Evolutionary conservation across 1,140 invertebrate genomes (phyloP).

Genomic region (Hylyphantes graminicola): DNA sequence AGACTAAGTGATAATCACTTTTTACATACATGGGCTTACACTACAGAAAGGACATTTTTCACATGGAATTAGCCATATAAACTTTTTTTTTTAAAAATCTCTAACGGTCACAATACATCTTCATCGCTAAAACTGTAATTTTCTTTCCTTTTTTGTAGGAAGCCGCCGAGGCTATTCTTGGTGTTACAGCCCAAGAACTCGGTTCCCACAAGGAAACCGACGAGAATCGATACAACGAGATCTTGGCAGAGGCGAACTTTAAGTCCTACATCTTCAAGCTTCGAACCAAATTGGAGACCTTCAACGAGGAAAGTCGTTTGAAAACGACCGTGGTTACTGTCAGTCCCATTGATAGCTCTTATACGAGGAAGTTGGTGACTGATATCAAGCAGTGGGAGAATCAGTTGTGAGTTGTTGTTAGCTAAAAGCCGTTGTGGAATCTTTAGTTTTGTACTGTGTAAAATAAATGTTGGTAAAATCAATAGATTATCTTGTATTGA

Average conservation of each 20-base stretch:
- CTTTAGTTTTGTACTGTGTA: no score
- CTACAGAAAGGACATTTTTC: no score
- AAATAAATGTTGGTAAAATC: no score
- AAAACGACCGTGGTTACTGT: constrained; percentile 79
- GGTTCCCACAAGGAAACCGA: constrained; percentile 70
- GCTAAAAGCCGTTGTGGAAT: background rate
- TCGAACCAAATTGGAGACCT: constrained; percentile 87
- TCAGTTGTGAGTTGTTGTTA: constrained; percentile 1
- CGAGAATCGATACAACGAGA: constrained; percentile 70
- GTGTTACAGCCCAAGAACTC: constrained; percentile 80
- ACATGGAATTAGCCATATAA: no score
- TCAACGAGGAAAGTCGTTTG: constrained; percentile 86
- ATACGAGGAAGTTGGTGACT: constrained; percentile 77
- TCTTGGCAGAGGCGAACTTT: constrained; percentile 82
- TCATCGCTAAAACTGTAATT: no score
- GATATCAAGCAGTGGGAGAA: constrained; percentile 65
- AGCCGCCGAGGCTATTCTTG: constrained; percentile 83
- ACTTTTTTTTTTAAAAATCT: no score
- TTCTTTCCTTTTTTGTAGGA: constrained; percentile 68
- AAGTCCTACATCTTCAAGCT: constrained; percentile 84
- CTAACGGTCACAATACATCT: no score
- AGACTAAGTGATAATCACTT: no score
- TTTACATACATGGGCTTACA: no score
- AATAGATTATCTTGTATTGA: no score
- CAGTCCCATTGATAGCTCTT: constrained; percentile 79